Evolutionary conservation across 2,797 vertebrate genomes (phyloP), one percentile per base, ranked within the genome.

Genomic region (Poeciliopsis infans): DNA sequence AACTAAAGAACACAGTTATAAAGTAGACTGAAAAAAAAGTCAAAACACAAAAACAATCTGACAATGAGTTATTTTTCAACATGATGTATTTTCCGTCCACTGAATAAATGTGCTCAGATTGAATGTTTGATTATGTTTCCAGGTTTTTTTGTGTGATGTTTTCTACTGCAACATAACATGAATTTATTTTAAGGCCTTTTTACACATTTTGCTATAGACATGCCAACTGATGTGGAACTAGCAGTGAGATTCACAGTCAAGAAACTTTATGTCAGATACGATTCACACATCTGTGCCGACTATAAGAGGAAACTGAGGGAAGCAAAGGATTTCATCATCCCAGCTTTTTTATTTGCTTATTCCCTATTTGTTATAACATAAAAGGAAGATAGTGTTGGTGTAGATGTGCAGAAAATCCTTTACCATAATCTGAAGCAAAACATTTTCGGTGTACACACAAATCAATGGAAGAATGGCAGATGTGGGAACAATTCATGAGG

Each of bases 301-400:
- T 69, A 6, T 43, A 13, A 69, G 55, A 68, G 46, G n/a, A 64
- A 20, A 20, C 0, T 25, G 0, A 49, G 45, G 49, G 70, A 43
- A 68, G 61, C 47, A 75, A 79, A 43, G 72, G 23, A 25, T 77
- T 82, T 15, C 45, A 86, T 85, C 57, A 83, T 88, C 79, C 64
- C 59, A 68, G 64, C 36, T 85, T 78, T 72, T 51, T 82, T 20
- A 3, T 80, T 74, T 74, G 23, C 16, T 74, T 33, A 59, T 78
- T 79, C 72, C 47, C 13, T 8, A 4, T 68, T 68, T 68, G 64
- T 12, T 45, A 3, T 6, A 28, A 70, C 68, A 45, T 45, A 45
- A 31, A 46, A 70, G 41, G 28, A 70, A 28, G 28, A 45, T 46
- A 18, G n/a, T 28, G 41, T 70, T 70, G 66, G 5, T 70, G 41